Evolutionary conservation across 2,797 vertebrate genomes (phyloP).

Genomic region (Vultur gryphus): DNA sequence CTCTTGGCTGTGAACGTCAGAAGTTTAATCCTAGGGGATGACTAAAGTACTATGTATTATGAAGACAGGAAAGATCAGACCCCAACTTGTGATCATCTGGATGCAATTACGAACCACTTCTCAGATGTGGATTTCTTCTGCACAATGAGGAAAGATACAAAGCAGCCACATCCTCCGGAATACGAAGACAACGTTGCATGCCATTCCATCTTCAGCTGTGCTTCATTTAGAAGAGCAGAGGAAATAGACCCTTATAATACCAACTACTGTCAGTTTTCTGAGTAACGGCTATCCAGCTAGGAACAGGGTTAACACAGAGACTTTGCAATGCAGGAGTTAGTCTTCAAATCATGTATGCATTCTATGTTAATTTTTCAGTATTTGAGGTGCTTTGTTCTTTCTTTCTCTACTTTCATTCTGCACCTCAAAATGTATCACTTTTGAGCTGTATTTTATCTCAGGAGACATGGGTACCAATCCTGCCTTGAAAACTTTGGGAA

Average conservation of each 20-base stretch:
- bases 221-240: not conserved
- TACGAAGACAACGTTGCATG: not conserved
- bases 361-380: not conserved
- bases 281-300: not conserved
- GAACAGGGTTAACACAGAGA: not conserved
- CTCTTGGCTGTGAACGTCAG: not conserved
- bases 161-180: slow-evolving; percentile 23
- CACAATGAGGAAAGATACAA: not conserved
- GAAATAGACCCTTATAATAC: not conserved
- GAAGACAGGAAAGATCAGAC: not conserved
- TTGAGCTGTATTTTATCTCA: not conserved
- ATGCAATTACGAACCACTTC: not conserved
- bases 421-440: not conserved
- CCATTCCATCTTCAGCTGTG: not conserved
- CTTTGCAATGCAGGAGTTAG: not conserved
- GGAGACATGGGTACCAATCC: not conserved
- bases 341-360: not conserved
- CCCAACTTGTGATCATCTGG: not conserved
- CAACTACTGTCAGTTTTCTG: not conserved
- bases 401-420: not conserved
- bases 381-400: not conserved
- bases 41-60: not conserved
- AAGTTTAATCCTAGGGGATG: not conserved
- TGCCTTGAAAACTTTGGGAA: not conserved
- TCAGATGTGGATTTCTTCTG: slow-evolving; percentile 50